phyloP scores from a whole-genome alignment of 2,113 vertebrate species.

The Oryzias javanicus region DNA sequence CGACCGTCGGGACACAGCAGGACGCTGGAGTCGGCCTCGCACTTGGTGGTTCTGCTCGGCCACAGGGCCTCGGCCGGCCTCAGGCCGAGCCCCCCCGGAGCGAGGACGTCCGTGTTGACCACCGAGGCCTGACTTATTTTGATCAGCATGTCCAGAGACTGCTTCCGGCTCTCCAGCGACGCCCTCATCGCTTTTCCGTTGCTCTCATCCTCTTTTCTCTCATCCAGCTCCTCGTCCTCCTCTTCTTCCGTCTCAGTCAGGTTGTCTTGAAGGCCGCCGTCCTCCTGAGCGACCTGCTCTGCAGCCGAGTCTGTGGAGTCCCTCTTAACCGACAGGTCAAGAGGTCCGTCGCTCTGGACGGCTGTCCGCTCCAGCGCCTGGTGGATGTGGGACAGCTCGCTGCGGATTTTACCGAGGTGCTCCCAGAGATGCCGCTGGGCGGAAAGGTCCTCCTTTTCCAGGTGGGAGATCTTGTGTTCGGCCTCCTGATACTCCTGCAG shows the following conservation, averaged over 20 bases:
- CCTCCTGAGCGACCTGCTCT: constrained; percentile 24
- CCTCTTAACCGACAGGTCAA: constrained; percentile 91
- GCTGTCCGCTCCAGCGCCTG: constrained; percentile 83
- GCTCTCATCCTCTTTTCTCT: constrained; percentile 54
- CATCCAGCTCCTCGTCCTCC: constrained; percentile 66
- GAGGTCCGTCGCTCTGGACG: constrained; percentile 80
- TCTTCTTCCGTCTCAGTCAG: constrained; percentile 66
- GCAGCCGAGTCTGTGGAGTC: constrained; percentile 12
- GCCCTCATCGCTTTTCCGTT: constrained; percentile 56
- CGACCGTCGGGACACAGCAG: constrained; percentile 83
- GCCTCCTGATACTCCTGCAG: constrained; percentile 88
- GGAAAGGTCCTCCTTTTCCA: constrained; percentile 79
- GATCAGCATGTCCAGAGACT: constrained; percentile 83
- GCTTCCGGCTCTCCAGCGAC: constrained; percentile 77
- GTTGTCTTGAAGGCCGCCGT: constrained; percentile 39
- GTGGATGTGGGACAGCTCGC: constrained; percentile 90
- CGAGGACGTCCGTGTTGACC: constrained; percentile 77
- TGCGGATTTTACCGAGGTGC: constrained; percentile 89
- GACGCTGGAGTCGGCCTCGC: constrained; percentile 94
- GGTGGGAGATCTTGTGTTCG: constrained; percentile 83
- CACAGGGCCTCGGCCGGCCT: constrained; percentile 77
- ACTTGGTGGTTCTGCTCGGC: constrained; percentile 89
- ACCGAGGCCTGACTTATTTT: constrained; percentile 75
- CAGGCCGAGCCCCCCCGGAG: constrained; percentile 60
- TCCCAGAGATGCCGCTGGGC: constrained; percentile 87